Percentiles rank a stretch among this genome's conserved stretches.
These are phyloP conservation scores for Heliconius eleuchia DNA, from an alignment of 1,140 invertebrate genomes.

Conservation along the genomic window DNA sequence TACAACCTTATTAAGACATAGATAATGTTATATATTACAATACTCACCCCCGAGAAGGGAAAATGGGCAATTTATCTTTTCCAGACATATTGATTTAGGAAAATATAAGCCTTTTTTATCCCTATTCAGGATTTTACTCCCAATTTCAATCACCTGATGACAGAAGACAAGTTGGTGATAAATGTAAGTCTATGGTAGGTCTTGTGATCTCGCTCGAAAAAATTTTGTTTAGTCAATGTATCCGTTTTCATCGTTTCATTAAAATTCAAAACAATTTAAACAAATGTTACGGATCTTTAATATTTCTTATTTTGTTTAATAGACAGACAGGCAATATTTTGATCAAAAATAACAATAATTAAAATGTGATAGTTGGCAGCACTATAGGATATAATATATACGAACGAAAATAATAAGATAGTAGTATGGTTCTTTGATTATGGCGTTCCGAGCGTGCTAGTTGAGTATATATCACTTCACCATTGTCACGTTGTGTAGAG, in stretches of 20 bases:
- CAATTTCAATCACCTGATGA: slow-evolving; percentile 78
- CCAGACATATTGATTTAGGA: slow-evolving; percentile 90
- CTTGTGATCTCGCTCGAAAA: slow-evolving; percentile 70
- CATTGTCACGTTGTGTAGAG: too few relatives aligned
- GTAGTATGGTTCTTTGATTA: too few relatives aligned
- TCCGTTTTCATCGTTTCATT: slow-evolving; percentile 16
- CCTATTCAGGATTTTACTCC: slow-evolving; percentile 68
- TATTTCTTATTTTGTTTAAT: too few relatives aligned
- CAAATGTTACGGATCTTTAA: too few relatives aligned
- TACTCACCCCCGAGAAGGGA: slow-evolving; percentile 98
- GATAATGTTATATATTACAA: neutral
- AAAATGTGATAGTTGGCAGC: too few relatives aligned
- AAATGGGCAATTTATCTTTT: slow-evolving; percentile 97
- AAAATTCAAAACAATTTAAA: neutral
- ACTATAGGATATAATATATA: too few relatives aligned
- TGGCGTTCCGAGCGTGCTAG: too few relatives aligned
- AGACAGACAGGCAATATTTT: too few relatives aligned
- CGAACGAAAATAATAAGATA: too few relatives aligned
- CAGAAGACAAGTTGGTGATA: slow-evolving; percentile 74
- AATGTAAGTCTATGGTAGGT: slow-evolving; percentile 74
- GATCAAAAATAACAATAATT: too few relatives aligned
- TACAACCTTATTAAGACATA: neutral
- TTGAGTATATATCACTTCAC: too few relatives aligned
- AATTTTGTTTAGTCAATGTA: slow-evolving; percentile 25
- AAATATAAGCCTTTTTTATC: slow-evolving; percentile 59